Percentiles rank a stretch among this genome's conserved stretches.
Evolutionary conservation across 2,888 invertebrate species (phyloP).

Genomic region (Netelia virgata): DNA sequence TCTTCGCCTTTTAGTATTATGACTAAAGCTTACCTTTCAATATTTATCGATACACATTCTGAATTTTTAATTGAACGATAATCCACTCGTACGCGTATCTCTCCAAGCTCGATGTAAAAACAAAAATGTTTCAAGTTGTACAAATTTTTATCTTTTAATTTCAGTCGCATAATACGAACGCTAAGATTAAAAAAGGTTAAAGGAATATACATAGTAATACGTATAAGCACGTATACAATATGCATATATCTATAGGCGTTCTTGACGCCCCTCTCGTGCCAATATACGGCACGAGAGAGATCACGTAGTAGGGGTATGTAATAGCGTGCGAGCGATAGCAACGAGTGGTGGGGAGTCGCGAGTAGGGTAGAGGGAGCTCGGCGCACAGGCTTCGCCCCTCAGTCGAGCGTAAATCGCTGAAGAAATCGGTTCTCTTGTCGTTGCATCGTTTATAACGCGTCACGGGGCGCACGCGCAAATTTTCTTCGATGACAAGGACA

Average conservation of each 20-base stretch:
- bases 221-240: not conserved
- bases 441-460: not conserved
- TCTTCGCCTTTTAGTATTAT: not conserved
- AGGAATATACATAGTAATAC: too few relatives aligned
- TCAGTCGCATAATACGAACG: too few relatives aligned
- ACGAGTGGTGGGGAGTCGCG: constrained; percentile 18
- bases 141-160: too few relatives aligned
- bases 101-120: not conserved
- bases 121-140: too few relatives aligned
- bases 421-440: constrained; percentile 53
- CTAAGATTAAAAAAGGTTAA: too few relatives aligned
- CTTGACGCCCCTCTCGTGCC: constrained; percentile 7
- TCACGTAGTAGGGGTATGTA: not conserved
- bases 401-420: constrained; percentile 67
- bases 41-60: not conserved
- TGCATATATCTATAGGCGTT: constrained; percentile 3
- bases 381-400: constrained; percentile 53
- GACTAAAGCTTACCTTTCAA: constrained; percentile 2
- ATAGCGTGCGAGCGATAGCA: not conserved
- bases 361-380: constrained; percentile 42
- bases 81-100: not conserved
- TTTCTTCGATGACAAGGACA: constrained; percentile 51
- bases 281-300: constrained; percentile 9
- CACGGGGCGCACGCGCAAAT: constrained; percentile 66
- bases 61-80: not conserved